Base-by-base conservation (phyloP, 2,797 vertebrate genomes). In the Sebastes oblongus region DNA sequence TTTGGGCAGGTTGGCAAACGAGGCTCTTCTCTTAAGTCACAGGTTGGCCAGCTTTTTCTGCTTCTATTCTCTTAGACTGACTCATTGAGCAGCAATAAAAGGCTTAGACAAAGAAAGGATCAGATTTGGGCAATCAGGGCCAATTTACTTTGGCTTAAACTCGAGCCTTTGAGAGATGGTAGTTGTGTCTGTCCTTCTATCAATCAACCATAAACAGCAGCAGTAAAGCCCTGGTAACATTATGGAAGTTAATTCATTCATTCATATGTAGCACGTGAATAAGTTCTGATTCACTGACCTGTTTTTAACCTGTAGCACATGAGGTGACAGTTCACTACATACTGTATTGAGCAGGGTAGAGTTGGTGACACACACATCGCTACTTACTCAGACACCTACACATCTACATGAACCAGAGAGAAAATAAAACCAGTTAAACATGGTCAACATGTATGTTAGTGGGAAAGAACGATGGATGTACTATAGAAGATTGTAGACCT, bases 101-200 rank as follows among this genome's bases (percentile, higher is more conserved):
- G 67, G n/a, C 64, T 81, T 72, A 16, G 50, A 76, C 39, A 72
- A 72, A 68, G 60, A 29, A 82, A 72, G 69, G 55, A 60, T 77
- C 72, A 78, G 72, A 86, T 86, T 58, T 34, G 36, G 20, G 22
- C 71, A 86, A 88, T 85, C 77, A 67, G 30, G 12, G 59, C 16
- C 73, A 72, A 87, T 85, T 87, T 84, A 66, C 32, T 64, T 67
- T 78, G 70, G 78, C 62, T 84, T 82, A 58, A 74, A 58, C 54
- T 70, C 70, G 52, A 75, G 50, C 34, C 62, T 78, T 55, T 34
- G n/a, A 70, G 55, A 60, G 46, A 70, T 55, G 32, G 5, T 52
- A 62, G 14, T 61, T 1, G 9, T 72, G 77, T 24, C 59, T 58
- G 42, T 55, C 30, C 36, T 71, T n/a, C 66, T 72, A 80, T 69